Evolutionary conservation across 1,140 invertebrate species (phyloP).

Genomic region (Drosophila suzukii): DNA sequence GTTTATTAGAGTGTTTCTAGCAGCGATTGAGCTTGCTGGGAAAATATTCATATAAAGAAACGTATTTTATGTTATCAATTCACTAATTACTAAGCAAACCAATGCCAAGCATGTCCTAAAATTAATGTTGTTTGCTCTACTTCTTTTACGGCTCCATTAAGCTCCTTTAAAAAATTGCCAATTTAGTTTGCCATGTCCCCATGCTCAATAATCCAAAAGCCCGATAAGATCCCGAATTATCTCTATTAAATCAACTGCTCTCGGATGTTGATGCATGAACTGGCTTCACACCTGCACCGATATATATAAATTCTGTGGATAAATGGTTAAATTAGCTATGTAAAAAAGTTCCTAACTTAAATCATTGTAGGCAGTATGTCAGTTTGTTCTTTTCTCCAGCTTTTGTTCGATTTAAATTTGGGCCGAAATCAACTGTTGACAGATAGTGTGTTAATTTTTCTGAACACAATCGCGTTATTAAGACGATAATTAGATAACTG

Average conservation of each 20-base stretch:
- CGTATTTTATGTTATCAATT: constrained; percentile 46
- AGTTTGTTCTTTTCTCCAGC: constrained; percentile 8
- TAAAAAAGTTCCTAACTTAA: constrained; percentile 28
- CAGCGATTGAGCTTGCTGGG: constrained; percentile 33
- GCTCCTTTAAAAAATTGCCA: constrained; percentile 46
- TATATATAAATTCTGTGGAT: constrained; percentile 64
- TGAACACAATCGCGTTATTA: constrained; percentile 61
- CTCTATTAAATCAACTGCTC: neutral
- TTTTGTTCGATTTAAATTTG: constrained; percentile 3
- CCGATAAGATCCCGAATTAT: neutral
- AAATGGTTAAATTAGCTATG: constrained; percentile 21
- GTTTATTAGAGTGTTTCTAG: constrained; percentile 43
- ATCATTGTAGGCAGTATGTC: constrained; percentile 62
- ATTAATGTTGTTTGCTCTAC: constrained; percentile 49
- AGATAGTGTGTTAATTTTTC: constrained; percentile 21
- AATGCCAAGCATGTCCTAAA: constrained; percentile 71
- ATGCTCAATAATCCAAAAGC: constrained; percentile 7
- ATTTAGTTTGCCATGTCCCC: constrained; percentile 19
- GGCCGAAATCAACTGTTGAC: constrained; percentile 18
- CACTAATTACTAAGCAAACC: constrained; percentile 62
- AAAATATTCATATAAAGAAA: constrained; percentile 49
- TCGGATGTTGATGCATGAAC: constrained; percentile 18
- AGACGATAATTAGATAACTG: constrained; percentile 33
- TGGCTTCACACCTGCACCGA: constrained; percentile 75
- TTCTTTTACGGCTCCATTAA: constrained; percentile 18